These are phyloP conservation scores for Porites cylindrica DNA, from an alignment of 92 coral and sea anemone genomes.

Conservation along the genomic window DNA sequence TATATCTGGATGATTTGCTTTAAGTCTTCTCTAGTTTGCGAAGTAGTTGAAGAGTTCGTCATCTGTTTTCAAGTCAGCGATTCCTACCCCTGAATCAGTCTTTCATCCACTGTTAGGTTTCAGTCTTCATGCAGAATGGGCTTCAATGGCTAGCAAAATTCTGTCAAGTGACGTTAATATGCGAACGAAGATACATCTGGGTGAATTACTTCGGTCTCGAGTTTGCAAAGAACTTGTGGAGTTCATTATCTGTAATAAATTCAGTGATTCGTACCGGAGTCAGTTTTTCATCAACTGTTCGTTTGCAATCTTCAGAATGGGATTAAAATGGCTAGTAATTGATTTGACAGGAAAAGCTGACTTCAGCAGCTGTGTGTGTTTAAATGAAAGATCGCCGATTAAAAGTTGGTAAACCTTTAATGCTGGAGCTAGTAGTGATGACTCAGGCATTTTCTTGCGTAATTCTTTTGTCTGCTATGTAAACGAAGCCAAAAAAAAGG, in stretches of 20 bases:
- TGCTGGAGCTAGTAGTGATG: not conserved
- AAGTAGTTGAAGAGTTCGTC: not conserved
- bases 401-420: no score
- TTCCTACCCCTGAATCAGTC: not conserved
- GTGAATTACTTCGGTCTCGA: no score
- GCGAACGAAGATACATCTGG: no score
- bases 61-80: not conserved
- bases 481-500: not conserved
- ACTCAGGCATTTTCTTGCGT: not conserved
- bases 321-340: not conserved
- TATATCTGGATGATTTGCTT: conserved; percentile 1
- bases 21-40: not conserved
- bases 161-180: no score
- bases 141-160: no score
- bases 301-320: not conserved
- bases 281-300: not conserved
- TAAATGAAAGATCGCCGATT: no score
- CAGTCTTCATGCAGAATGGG: not conserved
- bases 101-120: not conserved
- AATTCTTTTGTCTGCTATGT: not conserved
- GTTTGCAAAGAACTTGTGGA: not conserved
- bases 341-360: not conserved
- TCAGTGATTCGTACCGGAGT: not conserved
- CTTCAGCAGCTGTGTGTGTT: no score
- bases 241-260: not conserved